These are phyloP conservation scores for Tipula helvola DNA, from an alignment of 2,888 invertebrate species.

Conservation along the genomic window DNA sequence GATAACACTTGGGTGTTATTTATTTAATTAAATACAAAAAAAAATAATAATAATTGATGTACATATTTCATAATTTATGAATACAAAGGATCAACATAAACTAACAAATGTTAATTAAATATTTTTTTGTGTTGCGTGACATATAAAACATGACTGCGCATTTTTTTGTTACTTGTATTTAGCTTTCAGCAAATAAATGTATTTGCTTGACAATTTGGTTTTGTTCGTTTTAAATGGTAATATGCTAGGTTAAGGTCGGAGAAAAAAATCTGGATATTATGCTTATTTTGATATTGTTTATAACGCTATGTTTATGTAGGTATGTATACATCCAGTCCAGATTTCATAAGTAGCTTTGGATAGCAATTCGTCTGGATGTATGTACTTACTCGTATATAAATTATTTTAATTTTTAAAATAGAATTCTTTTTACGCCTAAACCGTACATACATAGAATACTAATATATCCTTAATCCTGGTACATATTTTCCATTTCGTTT, in stretches of 20 bases:
- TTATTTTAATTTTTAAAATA: not conserved
- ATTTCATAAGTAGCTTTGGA: not conserved
- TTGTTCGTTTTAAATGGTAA: not conserved
- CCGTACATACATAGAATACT: not conserved
- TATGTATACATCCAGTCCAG: not conserved
- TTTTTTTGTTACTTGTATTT: not conserved
- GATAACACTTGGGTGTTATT: not conserved
- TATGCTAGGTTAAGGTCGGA: not conserved
- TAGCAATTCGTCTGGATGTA: not conserved
- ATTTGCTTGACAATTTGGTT: not conserved
- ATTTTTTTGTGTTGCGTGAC: not conserved
- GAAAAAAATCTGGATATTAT: not conserved
- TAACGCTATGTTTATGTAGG: not conserved
- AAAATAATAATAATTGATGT: not conserved
- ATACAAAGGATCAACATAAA: not conserved
- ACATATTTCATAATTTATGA: not conserved
- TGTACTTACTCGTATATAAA: not conserved
- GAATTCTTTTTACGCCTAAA: not conserved
- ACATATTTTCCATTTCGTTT: not conserved
- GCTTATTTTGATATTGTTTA: not conserved
- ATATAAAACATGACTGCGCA: not conserved
- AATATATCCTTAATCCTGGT: not conserved
- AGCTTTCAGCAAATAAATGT: not conserved
- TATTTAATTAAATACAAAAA: not conserved
- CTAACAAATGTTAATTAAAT: not conserved